These are phyloP conservation scores for Leptinotarsa rubiginosa DNA, from an alignment of 2,888 invertebrate species.

Conservation along the genomic window DNA sequence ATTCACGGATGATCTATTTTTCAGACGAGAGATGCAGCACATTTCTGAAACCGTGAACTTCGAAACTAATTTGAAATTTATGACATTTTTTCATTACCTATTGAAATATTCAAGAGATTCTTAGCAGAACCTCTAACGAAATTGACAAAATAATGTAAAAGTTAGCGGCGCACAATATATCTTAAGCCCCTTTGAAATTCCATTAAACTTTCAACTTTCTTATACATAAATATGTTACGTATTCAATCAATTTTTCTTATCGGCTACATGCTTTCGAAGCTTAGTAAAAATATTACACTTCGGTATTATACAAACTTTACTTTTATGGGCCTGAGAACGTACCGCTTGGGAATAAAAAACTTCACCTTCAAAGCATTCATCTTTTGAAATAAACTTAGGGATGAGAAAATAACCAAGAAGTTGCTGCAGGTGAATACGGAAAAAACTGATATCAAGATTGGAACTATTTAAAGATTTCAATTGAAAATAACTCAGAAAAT, in stretches of 20 bases:
- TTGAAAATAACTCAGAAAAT: no score
- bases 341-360: neutral
- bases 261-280: slow-evolving; percentile 40
- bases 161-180: slow-evolving; percentile 38
- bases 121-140: neutral
- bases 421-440: neutral
- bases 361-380: neutral
- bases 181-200: slow-evolving; percentile 46
- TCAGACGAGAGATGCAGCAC: neutral
- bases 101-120: neutral
- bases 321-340: slow-evolving; percentile 5
- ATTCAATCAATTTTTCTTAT: slow-evolving; percentile 50
- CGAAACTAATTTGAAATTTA: slow-evolving; percentile 8
- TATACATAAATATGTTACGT: slow-evolving; percentile 51
- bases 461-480: no score
- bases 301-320: slow-evolving; percentile 31
- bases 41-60: neutral
- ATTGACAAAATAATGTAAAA: slow-evolving; percentile 24
- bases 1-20: neutral
- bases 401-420: neutral
- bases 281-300: slow-evolving; percentile 40
- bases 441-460: no score
- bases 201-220: slow-evolving; percentile 51
- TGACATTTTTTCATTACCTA: neutral
- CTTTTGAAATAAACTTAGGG: neutral